A percentile compares a stretch with the other conserved stretches of the same genome.
These are phyloP conservation scores for Lochmaea crataegi DNA, from an alignment of 2,888 invertebrate genomes.

Conservation along the genomic window DNA sequence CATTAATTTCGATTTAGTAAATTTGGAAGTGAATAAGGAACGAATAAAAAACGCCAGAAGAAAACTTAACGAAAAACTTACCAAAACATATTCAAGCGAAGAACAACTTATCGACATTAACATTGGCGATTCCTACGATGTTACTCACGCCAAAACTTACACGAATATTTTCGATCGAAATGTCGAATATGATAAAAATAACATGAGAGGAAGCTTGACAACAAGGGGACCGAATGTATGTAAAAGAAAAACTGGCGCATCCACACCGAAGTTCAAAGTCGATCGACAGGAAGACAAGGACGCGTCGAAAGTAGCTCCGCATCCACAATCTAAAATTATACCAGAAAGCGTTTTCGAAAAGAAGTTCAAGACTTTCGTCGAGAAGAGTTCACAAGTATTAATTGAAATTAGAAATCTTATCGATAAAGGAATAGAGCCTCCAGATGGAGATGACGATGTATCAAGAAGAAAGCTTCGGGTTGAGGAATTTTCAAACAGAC, in stretches of 20 bases:
- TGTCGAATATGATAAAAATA: background rate
- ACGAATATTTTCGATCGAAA: background rate
- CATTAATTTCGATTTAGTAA: constrained; percentile 23
- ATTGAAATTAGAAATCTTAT: constrained; percentile 58
- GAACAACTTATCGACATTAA: constrained; percentile 32
- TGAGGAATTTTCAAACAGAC: constrained; percentile 74
- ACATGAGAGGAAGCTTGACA: background rate
- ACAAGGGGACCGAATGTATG: background rate
- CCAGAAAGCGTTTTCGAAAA: constrained; percentile 48
- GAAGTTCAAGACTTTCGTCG: constrained; percentile 50
- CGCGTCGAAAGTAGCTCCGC: constrained; percentile 22
- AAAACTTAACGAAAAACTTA: constrained; percentile 44
- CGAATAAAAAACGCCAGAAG: constrained; percentile 42
- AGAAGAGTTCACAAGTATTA: constrained; percentile 49
- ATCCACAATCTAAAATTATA: constrained; percentile 24
- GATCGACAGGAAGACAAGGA: constrained; percentile 2
- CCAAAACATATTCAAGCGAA: constrained; percentile 25
- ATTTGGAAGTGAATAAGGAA: constrained; percentile 39
- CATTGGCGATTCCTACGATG: constrained; percentile 37
- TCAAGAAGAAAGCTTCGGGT: constrained; percentile 71
- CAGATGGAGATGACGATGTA: constrained; percentile 70
- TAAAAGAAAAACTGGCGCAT: constrained; percentile 10
- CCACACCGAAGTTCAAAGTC: constrained; percentile 8
- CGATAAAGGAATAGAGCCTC: constrained; percentile 60
- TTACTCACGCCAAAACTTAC: constrained; percentile 21